Percentiles rank a stretch among this genome's conserved stretches.
phyloP scores from a whole-genome alignment of 1,140 invertebrate genomes.

The Orchesella cincta region DNA sequence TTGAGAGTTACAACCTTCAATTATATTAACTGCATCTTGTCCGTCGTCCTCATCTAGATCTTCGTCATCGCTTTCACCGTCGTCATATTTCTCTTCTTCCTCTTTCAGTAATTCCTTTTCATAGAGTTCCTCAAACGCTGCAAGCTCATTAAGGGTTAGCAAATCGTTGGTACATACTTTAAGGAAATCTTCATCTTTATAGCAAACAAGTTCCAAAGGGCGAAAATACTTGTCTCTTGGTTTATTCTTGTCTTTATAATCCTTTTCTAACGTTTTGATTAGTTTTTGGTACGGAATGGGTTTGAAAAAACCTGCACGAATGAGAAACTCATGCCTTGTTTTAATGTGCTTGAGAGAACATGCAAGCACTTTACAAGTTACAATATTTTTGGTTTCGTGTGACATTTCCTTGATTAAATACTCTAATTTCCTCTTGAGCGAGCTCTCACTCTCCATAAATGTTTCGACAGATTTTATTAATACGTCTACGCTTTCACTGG shows the following conservation, averaged over 20 bases:
- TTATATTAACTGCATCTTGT: background rate
- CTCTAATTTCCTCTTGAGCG: constrained; percentile 39
- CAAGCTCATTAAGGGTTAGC: constrained; percentile 41
- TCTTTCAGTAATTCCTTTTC: background rate
- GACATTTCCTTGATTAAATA: constrained; percentile 39
- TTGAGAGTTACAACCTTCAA: constrained; percentile 2
- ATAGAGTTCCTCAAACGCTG: constrained; percentile 46
- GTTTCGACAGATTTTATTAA: constrained; percentile 31
- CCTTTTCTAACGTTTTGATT: constrained; percentile 32
- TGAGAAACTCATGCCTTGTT: constrained; percentile 45
- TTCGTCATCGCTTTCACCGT: constrained; percentile 18
- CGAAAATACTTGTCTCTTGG: constrained; percentile 42
- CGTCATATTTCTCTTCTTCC: background rate
- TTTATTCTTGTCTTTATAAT: constrained; percentile 25
- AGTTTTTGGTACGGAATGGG: constrained; percentile 37
- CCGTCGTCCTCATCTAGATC: background rate
- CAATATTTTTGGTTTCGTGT: constrained; percentile 37
- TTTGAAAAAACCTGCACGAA: constrained; percentile 44
- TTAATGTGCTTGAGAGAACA: constrained; percentile 31
- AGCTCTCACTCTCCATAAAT: constrained; percentile 23
- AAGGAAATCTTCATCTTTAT: constrained; percentile 44
- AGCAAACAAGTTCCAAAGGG: constrained; percentile 40
- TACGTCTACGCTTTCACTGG: constrained; percentile 25
- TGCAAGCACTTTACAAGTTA: constrained; percentile 24
- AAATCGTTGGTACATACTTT: constrained; percentile 37